Percentiles rank a stretch among this genome's conserved stretches.
Evolutionary conservation across 2,797 vertebrate genomes (phyloP).

Genomic region (Betta splendens): DNA sequence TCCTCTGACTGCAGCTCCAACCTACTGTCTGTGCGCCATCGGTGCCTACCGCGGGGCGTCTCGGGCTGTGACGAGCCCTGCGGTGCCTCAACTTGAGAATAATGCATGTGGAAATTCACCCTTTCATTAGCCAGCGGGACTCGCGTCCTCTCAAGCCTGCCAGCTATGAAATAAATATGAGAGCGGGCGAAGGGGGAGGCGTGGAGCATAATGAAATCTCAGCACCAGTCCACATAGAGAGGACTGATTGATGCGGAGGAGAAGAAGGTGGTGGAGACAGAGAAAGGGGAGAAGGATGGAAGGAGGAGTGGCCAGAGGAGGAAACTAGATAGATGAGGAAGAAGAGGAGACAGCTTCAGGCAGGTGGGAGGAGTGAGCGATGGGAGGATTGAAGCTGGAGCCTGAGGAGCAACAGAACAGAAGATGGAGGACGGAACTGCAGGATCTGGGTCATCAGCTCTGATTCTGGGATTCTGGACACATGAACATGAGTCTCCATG

Average conservation of each 20-base stretch:
- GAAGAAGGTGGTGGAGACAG: slow-evolving; percentile 11
- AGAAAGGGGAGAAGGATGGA: not conserved
- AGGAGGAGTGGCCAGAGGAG: slow-evolving; percentile 25
- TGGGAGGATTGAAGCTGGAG: not conserved
- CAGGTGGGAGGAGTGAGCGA: slow-evolving; percentile 4
- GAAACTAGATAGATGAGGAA: slow-evolving; percentile 10
- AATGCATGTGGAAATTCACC: slow-evolving; percentile 80
- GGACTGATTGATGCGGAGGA: slow-evolving; percentile 55
- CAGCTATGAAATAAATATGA: slow-evolving; percentile 80
- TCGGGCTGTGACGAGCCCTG: slow-evolving; percentile 32
- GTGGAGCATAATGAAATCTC: slow-evolving; percentile 70
- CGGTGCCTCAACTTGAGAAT: slow-evolving; percentile 58
- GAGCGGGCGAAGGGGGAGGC: slow-evolving; percentile 30
- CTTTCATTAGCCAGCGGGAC: slow-evolving; percentile 70
- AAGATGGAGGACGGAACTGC: too few species aligned
- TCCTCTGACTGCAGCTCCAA: not conserved
- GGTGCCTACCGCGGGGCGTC: slow-evolving; percentile 19
- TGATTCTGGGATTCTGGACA: too few species aligned
- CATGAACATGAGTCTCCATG: too few species aligned
- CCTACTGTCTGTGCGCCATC: not conserved
- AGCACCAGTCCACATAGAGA: slow-evolving; percentile 36
- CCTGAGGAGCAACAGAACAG: not conserved
- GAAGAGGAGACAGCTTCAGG: slow-evolving; percentile 18
- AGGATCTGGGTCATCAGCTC: too few species aligned
- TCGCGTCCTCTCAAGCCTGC: slow-evolving; percentile 49